phyloP scores from a whole-genome alignment of 2,113 vertebrate genomes.

The Phycodurus eques region DNA sequence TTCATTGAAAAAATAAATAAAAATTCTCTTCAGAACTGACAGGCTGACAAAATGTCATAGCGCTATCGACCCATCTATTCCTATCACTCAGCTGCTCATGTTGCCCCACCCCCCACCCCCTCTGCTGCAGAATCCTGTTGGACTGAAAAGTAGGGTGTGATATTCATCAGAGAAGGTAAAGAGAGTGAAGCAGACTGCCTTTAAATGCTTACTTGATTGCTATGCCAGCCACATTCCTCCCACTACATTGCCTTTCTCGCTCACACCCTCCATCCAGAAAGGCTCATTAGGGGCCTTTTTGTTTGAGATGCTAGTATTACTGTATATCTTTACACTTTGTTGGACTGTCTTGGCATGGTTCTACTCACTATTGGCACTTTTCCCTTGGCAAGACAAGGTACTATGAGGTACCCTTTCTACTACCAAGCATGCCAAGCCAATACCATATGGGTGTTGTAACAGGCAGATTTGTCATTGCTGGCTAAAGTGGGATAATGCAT shows the following conservation, averaged over 20 bases:
- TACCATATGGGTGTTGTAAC: no score
- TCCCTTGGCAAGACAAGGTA: slow-evolving; percentile 29
- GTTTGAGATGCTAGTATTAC: no score
- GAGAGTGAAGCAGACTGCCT: slow-evolving; percentile 16
- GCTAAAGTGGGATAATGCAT: no score
- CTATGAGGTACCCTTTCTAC: not conserved
- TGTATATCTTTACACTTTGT: slow-evolving; percentile 36
- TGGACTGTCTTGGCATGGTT: slow-evolving; percentile 30
- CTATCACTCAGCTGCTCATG: no score
- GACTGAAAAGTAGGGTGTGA: not conserved
- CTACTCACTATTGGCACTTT: slow-evolving; percentile 51
- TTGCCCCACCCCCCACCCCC: no score
- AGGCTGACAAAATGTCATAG: no score
- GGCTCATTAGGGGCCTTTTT: slow-evolving; percentile 11
- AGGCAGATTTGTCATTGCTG: no score
- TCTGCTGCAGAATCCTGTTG: slow-evolving; percentile 21
- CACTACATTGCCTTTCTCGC: slow-evolving; percentile 9
- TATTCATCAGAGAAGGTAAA: slow-evolving; percentile 40
- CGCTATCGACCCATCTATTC: no score
- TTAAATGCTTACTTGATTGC: slow-evolving; percentile 13
- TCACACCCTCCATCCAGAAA: slow-evolving; percentile 16
- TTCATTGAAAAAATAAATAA: no score
- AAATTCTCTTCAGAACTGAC: no score
- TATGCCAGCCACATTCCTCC: slow-evolving; percentile 36
- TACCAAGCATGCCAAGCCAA: no score